Evolutionary conservation across 2,113 vertebrate species (phyloP).

Genomic region (Gambusia affinis): DNA sequence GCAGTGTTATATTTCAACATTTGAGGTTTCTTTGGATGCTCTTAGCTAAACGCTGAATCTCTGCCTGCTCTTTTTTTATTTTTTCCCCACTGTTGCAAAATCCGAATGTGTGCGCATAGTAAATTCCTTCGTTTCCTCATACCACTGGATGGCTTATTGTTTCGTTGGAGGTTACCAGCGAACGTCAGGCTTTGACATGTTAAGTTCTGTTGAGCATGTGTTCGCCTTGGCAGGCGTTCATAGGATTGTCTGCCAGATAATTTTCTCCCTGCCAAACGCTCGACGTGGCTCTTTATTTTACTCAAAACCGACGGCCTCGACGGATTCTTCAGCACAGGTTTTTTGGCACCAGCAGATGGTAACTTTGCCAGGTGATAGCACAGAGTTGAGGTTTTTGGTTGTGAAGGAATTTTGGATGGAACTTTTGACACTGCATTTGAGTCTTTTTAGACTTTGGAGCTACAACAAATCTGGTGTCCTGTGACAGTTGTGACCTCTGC

Average conservation of each 20-base stretch:
- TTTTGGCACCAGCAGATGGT: slow-evolving; percentile 17
- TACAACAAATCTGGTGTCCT: not conserved
- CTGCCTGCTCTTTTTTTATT: not conserved
- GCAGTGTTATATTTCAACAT: not conserved
- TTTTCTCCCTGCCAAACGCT: slow-evolving; percentile 46
- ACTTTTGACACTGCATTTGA: not conserved
- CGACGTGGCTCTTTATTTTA: slow-evolving; percentile 53
- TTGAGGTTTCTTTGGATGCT: not conserved
- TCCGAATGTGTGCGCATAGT: not conserved
- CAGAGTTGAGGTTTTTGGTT: slow-evolving; percentile 9
- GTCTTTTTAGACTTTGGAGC: not conserved
- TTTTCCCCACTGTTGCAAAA: no score
- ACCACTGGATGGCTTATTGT: not conserved
- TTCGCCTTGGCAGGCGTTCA: slow-evolving; percentile 43
- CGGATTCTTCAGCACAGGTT: slow-evolving; percentile 28
- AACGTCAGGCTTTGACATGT: slow-evolving; percentile 64
- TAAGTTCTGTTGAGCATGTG: slow-evolving; percentile 51
- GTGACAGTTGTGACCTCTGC: not conserved
- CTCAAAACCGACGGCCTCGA: slow-evolving; percentile 22
- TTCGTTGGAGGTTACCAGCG: slow-evolving; percentile 27
- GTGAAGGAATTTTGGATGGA: slow-evolving; percentile 24
- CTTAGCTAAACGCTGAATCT: not conserved
- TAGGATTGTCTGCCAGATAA: slow-evolving; percentile 41
- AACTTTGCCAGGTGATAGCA: slow-evolving; percentile 41
- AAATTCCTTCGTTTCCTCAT: not conserved